phyloP scores from a whole-genome alignment of 2,113 vertebrate species.

The Tachysurus vachellii region DNA sequence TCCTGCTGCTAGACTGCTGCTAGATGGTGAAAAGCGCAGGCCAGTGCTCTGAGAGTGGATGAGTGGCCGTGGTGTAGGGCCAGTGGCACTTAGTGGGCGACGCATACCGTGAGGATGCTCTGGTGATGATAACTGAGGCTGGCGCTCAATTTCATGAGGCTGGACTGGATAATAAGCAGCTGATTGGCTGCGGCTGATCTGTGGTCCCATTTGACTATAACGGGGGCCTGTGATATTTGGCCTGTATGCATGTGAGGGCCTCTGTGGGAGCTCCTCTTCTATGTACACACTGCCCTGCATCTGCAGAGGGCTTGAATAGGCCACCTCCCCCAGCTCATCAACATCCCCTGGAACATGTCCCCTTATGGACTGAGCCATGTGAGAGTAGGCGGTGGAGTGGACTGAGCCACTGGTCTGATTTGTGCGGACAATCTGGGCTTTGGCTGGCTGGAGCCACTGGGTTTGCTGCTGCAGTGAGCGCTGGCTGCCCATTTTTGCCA shows the following conservation, averaged over 20 bases:
- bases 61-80: constrained; percentile 81
- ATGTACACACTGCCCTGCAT: constrained; percentile 81
- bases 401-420: constrained; percentile 76
- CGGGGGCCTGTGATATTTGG: constrained; percentile 62
- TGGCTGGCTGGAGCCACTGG: constrained; percentile 88
- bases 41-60: constrained; percentile 89
- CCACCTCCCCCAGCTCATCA: constrained; percentile 65
- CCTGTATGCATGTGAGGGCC: constrained; percentile 77
- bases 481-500: constrained; percentile 82
- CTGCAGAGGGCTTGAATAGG: constrained; percentile 76
- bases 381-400: constrained; percentile 75
- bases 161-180: constrained; percentile 89
- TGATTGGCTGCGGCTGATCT: constrained; percentile 92
- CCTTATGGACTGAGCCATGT: constrained; percentile 83
- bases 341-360: constrained; percentile 86
- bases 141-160: constrained; percentile 82
- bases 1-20: constrained; percentile 82
- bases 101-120: constrained; percentile 83
- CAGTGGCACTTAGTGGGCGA: constrained; percentile 83
- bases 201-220: constrained; percentile 78
- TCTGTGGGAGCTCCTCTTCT: constrained; percentile 85
- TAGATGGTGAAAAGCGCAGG: constrained; percentile 87
- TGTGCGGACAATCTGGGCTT: constrained; percentile 86
- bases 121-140: constrained; percentile 72
- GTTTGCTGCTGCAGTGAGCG: constrained; percentile 80